Conservation (phyloP, 2,113 vertebrate species). For the Saccopteryx leptura region DNA sequence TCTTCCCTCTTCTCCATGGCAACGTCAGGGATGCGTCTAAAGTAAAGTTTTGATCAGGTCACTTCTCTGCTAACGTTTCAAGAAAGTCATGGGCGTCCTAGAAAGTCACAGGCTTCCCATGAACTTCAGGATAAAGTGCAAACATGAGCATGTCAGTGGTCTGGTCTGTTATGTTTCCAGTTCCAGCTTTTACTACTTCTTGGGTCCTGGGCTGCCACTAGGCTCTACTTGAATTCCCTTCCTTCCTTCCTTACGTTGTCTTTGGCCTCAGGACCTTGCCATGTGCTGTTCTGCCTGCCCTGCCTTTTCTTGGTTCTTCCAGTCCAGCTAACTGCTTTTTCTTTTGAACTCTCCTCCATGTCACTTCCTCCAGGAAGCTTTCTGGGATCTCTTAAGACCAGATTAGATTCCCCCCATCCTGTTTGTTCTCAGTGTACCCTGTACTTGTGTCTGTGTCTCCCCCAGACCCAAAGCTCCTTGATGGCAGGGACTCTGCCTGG, state of each 20-base stretch:
- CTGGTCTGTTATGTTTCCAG: neutral
- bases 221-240: neutral
- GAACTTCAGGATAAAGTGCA: neutral
- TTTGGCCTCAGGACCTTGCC: neutral
- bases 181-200: neutral
- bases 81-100: neutral
- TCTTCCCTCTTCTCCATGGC: neutral
- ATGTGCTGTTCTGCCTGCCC: neutral
- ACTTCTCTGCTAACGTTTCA: neutral
- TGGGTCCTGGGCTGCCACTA: neutral
- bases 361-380: neutral
- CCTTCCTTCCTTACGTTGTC: neutral
- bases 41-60: neutral
- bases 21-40: neutral
- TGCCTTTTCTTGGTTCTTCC: neutral
- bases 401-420: too few species aligned
- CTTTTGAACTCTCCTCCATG: neutral
- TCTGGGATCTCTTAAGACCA: neutral
- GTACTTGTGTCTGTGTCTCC: neutral
- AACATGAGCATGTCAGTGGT: neutral
- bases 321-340: neutral
- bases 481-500: neutral
- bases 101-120: neutral
- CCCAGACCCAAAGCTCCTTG: neutral
- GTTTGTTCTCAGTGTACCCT: neutral